Conservation (phyloP, 2,113 vertebrate species). For the Festucalex cinctus region DNA sequence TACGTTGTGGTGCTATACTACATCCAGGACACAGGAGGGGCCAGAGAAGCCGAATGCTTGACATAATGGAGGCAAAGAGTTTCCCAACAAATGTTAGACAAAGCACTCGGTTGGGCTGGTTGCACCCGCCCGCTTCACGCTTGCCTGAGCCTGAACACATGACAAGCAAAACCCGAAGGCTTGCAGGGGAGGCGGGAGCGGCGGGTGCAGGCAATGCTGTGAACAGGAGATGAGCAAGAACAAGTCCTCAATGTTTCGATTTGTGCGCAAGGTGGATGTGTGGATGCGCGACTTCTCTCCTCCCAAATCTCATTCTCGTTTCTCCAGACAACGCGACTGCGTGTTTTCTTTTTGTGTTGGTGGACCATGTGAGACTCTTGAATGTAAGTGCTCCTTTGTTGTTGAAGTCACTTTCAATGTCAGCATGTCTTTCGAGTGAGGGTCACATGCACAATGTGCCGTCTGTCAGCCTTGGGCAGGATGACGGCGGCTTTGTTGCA, state of each 20-base stretch:
- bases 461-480: constrained; percentile 40
- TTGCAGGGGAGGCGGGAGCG: constrained; percentile 12
- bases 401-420: constrained; percentile 51
- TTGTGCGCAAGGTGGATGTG: constrained; percentile 41
- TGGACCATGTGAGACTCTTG: constrained; percentile 60
- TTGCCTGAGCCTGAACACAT: constrained; percentile 68
- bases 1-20: constrained; percentile 8
- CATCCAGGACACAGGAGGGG: constrained; percentile 19
- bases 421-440: constrained; percentile 29
- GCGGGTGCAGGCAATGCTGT: background rate
- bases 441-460: constrained; percentile 29
- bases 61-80: constrained; percentile 47
- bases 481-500: constrained; percentile 36
- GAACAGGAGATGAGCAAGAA: constrained; percentile 43
- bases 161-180: constrained; percentile 57
- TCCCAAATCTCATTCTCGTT: constrained; percentile 38
- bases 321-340: constrained; percentile 38
- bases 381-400: constrained; percentile 70
- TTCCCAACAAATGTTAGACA: constrained; percentile 49
- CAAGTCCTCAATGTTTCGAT: constrained; percentile 58
- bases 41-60: constrained; percentile 43
- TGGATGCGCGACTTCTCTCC: constrained; percentile 42
- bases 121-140: constrained; percentile 55
- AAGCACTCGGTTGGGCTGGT: constrained; percentile 50
- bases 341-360: constrained; percentile 49